Percentiles rank a stretch among this genome's conserved stretches.
Conservation (phyloP, 2,113 vertebrate species). For the Brachyistius frenatus region DNA sequence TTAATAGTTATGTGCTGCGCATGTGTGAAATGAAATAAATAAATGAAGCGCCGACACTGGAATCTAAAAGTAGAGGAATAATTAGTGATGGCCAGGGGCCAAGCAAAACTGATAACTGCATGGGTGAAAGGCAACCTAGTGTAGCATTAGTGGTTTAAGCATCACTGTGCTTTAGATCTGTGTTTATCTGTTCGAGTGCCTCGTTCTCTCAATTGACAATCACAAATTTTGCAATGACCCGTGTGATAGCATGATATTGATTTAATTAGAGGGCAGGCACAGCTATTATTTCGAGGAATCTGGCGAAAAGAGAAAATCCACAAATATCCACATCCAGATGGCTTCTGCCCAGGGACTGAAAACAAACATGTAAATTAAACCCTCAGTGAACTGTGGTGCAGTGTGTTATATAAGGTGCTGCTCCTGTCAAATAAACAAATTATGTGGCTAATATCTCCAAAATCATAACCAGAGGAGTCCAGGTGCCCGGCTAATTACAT, state of each 20-base stretch:
- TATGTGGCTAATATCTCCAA: slow-evolving; percentile 44
- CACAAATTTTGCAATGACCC: slow-evolving; percentile 34
- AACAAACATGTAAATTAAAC: slow-evolving; percentile 50
- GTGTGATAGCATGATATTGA: slow-evolving; percentile 42
- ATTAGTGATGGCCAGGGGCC: slow-evolving; percentile 16
- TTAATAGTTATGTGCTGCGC: slow-evolving; percentile 44
- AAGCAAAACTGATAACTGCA: background rate
- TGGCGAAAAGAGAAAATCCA: slow-evolving; percentile 60
- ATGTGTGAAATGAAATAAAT: slow-evolving; percentile 47
- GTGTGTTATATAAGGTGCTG: slow-evolving; percentile 36
- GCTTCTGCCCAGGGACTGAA: slow-evolving; percentile 49
- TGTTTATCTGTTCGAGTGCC: slow-evolving; percentile 13
- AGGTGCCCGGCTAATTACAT: slow-evolving; percentile 70
- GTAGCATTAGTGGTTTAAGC: background rate
- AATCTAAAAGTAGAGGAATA: slow-evolving; percentile 13
- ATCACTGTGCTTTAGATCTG: slow-evolving; percentile 10
- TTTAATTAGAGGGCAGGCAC: slow-evolving; percentile 55
- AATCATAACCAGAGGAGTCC: slow-evolving; percentile 53
- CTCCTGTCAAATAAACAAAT: slow-evolving; percentile 70
- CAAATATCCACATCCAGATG: slow-evolving; percentile 66
- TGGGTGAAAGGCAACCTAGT: background rate
- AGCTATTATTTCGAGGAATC: slow-evolving; percentile 38
- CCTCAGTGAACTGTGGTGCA: slow-evolving; percentile 32
- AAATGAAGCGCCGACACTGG: background rate
- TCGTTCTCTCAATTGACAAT: slow-evolving; percentile 20